Base-by-base conservation (phyloP, 2,888 invertebrate species). In the Cerastis rubricosa region DNA sequence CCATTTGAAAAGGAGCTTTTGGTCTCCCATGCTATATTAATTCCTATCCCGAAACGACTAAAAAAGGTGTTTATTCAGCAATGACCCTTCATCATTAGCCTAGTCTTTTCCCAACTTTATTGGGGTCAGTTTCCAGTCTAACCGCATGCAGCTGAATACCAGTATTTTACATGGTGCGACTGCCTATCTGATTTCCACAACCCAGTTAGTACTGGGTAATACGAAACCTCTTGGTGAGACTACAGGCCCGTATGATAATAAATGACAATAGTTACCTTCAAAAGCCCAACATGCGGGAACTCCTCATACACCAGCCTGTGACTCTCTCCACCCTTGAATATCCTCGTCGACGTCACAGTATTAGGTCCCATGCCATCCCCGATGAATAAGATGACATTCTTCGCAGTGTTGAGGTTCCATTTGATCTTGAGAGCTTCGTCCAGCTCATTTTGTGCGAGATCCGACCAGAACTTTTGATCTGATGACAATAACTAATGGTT, bases 331-430 rank as follows among this genome's bases (percentile, higher is more conserved):
- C 97, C 98, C 70, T 97, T 98, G 93, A 98, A 98, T 75, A 99
- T 98, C 88, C 99, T 97, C 0, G 98, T 97, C 0, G 98, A 98
- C 0, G 99, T 98, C 67, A 98, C 97, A 0, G 99, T 99, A 82
- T 98, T 98, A 0, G 98, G 97, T 0, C 99, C 99, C 99, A 99
- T 99, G 6, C 99, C 99, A 91, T 99, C 99, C 0, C 99, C 99
- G 7, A 99, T 95, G 91, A 99, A 99, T 0, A 99, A 88, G 70
- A 99, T 98, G 1, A 99, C 98, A 92, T 99, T 99, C 93, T 98
- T 98, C 0, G 99, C 99, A 0, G 94, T 92, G 8, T 97, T 97
- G 22, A 94, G 93, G 88, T 98, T 98, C 91, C 96, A 97, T 89
- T 97, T 95, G 2, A 97, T 93, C 25, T 95, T 92, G 2, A 98